Evolutionary conservation across 2,113 vertebrate genomes (phyloP).

Genomic region (Ramphastos sulfuratus): DNA sequence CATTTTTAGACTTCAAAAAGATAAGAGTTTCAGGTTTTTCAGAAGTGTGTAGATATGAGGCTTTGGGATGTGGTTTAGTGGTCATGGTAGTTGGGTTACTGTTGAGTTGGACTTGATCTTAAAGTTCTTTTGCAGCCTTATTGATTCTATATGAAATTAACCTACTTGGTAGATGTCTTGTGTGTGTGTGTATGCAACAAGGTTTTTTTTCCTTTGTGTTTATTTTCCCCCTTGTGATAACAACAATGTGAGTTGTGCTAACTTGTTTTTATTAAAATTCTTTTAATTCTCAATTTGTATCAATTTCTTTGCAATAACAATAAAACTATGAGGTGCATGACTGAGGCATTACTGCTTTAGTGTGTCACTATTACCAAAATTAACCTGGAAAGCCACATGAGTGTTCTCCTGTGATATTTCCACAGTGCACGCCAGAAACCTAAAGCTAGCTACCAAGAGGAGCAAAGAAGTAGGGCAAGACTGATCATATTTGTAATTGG

Average conservation of each 20-base stretch:
- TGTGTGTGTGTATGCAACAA: neutral
- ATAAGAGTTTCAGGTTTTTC: neutral
- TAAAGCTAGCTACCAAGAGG: slow-evolving; percentile 76
- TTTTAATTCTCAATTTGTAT: neutral
- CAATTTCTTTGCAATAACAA: neutral
- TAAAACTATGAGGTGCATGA: neutral
- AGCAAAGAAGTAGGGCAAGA: slow-evolving; percentile 81
- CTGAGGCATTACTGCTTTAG: neutral
- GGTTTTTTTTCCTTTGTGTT: neutral
- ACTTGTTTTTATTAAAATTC: neutral
- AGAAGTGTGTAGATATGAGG: too few relatives aligned
- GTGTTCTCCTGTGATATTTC: neutral
- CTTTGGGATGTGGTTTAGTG: too few relatives aligned
- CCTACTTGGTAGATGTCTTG: neutral
- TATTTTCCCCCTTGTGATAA: neutral
- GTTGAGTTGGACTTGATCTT: too few relatives aligned
- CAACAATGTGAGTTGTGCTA: neutral
- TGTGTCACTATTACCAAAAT: neutral
- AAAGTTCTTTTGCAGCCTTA: too few relatives aligned
- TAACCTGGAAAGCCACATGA: neutral
- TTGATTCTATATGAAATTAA: neutral
- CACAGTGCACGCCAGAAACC: slow-evolving; percentile 82
- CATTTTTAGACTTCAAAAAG: neutral
- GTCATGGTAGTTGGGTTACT: too few relatives aligned
- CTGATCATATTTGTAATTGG: slow-evolving; percentile 94